A percentile compares a stretch with the other conserved stretches of the same genome.
These are phyloP conservation scores for Ophioninae sp. DNA, from an alignment of 2,888 invertebrate genomes.

Conservation along the genomic window DNA sequence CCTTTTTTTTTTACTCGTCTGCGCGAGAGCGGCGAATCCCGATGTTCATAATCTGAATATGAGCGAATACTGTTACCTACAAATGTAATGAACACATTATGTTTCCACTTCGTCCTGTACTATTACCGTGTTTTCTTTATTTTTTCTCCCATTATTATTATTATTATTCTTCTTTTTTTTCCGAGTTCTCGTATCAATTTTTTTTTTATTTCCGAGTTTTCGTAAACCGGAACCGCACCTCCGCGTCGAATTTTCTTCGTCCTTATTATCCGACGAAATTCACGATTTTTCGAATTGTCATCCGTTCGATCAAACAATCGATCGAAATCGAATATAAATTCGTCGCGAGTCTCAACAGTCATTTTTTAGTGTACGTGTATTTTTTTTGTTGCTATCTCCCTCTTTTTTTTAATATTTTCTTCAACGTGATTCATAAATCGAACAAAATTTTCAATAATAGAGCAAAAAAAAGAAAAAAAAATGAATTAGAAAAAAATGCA, in stretches of 20 bases:
- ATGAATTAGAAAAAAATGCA: too few relatives aligned
- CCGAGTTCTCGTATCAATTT: not conserved
- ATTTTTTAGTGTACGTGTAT: not conserved
- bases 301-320: too few relatives aligned
- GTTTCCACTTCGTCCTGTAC: constrained; percentile 63
- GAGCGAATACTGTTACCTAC: constrained; percentile 78
- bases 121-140: constrained; percentile 20
- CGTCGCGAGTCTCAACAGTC: not conserved
- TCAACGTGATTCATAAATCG: constrained; percentile 45
- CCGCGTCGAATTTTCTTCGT: too few relatives aligned
- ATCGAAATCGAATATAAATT: not conserved
- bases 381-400: constrained; percentile 36
- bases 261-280: too few relatives aligned
- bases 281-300: too few relatives aligned
- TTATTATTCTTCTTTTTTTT: constrained; percentile 18
- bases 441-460: constrained; percentile 38
- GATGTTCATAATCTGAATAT: constrained; percentile 62
- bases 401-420: constrained; percentile 11
- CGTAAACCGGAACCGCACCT: too few relatives aligned
- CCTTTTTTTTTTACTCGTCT: too few relatives aligned
- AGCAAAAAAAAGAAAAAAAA: constrained; percentile 41
- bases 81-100: constrained; percentile 78
- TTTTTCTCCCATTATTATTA: not conserved
- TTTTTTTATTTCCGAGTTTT: constrained; percentile 12
- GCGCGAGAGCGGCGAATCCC: too few relatives aligned